These are phyloP conservation scores for Drosophila sp. DNA, from an alignment of 1,140 invertebrate genomes.

Conservation along the genomic window DNA sequence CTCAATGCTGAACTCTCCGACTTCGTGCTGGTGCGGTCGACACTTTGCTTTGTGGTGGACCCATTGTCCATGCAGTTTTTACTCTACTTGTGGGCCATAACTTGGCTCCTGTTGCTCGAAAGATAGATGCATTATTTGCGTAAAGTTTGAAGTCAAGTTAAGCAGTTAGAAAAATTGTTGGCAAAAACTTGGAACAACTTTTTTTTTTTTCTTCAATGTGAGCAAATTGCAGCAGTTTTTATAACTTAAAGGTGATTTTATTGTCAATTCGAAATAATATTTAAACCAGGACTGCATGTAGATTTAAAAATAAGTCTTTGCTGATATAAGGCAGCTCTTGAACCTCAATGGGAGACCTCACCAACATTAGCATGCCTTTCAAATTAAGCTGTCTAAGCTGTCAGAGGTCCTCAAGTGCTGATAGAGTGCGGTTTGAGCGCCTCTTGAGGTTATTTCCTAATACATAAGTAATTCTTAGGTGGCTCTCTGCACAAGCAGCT, in stretches of 20 bases:
- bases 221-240: slow-evolving; percentile 1
- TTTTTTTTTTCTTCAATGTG: neutral
- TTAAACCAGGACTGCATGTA: no score
- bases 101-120: slow-evolving; percentile 21
- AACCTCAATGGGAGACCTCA: neutral
- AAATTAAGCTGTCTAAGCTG: no score
- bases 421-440: neutral
- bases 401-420: neutral
- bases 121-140: slow-evolving; percentile 30
- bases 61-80: slow-evolving; percentile 15
- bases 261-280: neutral
- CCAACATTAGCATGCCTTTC: neutral
- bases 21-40: slow-evolving; percentile 13
- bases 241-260: neutral
- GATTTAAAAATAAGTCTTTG: no score
- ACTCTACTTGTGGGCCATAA: neutral
- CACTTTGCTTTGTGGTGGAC: slow-evolving; percentile 9
- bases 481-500: neutral
- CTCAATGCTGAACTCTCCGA: slow-evolving; percentile 24
- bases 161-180: slow-evolving; percentile 31
- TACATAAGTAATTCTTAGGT: no score
- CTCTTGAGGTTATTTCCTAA: neutral
- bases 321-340: no score
- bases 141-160: slow-evolving; percentile 29
- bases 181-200: slow-evolving; percentile 26